A percentile compares a stretch with the other conserved stretches of the same genome.
phyloP scores from a whole-genome alignment of 2,797 vertebrate genomes.

The Lepilemur ruficaudatus region DNA sequence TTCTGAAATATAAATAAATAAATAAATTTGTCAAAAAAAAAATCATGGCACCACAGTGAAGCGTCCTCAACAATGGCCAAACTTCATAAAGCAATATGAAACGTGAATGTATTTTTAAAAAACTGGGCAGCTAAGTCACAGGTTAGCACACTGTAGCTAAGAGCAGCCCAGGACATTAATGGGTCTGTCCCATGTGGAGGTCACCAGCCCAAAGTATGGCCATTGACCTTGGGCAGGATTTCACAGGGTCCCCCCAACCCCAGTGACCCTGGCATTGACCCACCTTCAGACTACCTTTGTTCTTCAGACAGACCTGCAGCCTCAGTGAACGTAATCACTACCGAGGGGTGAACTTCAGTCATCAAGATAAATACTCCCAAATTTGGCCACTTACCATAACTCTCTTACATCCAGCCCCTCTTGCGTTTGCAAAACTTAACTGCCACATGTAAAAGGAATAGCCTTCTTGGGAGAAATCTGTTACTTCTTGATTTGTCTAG shows the following conservation, averaged over 20 bases:
- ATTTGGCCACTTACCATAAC: conserved; percentile 73
- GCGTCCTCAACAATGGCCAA: neutral
- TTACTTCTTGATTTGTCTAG: conserved; percentile 79
- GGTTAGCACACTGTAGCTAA: neutral
- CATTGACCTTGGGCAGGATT: neutral
- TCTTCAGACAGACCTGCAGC: neutral
- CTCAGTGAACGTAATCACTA: neutral
- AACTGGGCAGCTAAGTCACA: neutral
- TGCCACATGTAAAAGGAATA: conserved; percentile 74
- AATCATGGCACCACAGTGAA: neutral
- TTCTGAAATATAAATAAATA: no score
- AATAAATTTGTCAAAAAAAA: neutral
- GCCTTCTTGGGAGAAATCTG: conserved; percentile 73
- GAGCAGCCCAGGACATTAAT: neutral
- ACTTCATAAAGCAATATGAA: neutral
- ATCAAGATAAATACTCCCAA: conserved; percentile 60
- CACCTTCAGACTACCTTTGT: neutral
- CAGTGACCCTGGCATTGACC: neutral
- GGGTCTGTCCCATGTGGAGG: neutral
- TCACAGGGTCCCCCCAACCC: neutral
- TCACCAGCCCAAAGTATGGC: neutral
- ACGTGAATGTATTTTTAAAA: neutral
- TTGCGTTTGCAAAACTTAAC: conserved; percentile 73
- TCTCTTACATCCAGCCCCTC: conserved; percentile 51
- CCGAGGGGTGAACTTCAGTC: neutral